Evolutionary conservation across 2,113 vertebrate species (phyloP).

Genomic region (Lepidothrix coronata): DNA sequence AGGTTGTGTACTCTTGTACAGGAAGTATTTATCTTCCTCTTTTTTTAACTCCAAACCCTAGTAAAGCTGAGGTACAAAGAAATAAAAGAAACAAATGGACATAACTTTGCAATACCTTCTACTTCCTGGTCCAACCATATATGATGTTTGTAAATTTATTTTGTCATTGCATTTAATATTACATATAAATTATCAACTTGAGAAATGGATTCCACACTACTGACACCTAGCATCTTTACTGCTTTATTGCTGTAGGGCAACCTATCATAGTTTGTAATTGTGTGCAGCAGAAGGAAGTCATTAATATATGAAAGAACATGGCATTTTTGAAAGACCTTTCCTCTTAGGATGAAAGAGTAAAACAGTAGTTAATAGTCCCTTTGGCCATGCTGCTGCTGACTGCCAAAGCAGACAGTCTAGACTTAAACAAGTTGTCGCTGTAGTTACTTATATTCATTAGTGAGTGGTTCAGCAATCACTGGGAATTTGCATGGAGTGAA

Average conservation of each 20-base stretch:
- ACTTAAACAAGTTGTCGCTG: background rate
- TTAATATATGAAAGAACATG: background rate
- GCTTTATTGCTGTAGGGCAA: background rate
- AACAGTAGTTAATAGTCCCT: background rate
- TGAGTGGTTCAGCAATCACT: constrained; percentile 13
- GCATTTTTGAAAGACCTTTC: background rate
- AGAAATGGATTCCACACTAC: background rate
- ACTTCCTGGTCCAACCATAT: background rate
- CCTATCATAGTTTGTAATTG: background rate
- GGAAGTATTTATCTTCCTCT: background rate
- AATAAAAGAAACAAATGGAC: background rate
- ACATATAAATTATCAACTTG: background rate
- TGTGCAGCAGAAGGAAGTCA: background rate
- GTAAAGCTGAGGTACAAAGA: background rate
- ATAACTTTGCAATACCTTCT: background rate
- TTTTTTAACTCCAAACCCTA: background rate
- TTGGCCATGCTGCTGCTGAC: background rate
- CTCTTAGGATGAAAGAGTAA: background rate
- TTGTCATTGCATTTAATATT: background rate
- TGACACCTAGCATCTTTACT: background rate
- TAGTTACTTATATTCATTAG: constrained; percentile 47
- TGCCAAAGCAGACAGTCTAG: background rate
- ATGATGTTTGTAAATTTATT: background rate
- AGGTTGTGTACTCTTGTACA: background rate
- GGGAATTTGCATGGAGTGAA: constrained; percentile 24